phyloP scores from a whole-genome alignment of 2,888 invertebrate species.

The Microctonus hyperodae region DNA sequence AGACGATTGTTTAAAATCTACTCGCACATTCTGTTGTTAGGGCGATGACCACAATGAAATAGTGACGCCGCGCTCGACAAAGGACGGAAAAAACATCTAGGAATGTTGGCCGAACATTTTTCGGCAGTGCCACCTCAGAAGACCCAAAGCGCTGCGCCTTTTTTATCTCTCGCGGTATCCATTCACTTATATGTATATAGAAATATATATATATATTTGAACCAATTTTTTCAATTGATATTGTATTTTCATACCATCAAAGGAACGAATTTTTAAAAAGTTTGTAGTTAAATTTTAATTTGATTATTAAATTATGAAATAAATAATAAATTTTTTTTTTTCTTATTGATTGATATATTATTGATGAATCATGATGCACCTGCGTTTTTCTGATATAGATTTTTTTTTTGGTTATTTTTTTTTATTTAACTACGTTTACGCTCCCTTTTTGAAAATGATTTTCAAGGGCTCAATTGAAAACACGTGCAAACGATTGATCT shows the following conservation, averaged over 20 bases:
- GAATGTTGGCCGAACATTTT: conserved; percentile 58
- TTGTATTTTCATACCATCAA: too few relatives aligned
- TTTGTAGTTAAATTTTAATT: too few relatives aligned
- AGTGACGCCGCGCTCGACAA: conserved; percentile 58
- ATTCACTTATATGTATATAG: conserved; percentile 13
- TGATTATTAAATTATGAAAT: too few relatives aligned
- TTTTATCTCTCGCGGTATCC: conserved; percentile 23
- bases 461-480: conserved; percentile 7
- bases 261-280: too few relatives aligned
- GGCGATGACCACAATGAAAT: conserved; percentile 49
- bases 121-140: conserved; percentile 59
- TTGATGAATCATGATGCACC: conserved; percentile 47
- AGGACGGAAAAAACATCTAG: conserved; percentile 59
- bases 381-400: conserved; percentile 34
- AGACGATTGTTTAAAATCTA: not conserved
- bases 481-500: conserved; percentile 39
- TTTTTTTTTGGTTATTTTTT: not conserved
- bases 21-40: conserved; percentile 15
- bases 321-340: too few relatives aligned
- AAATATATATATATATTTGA: conserved; percentile 19
- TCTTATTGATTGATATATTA: conserved; percentile 32
- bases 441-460: not conserved
- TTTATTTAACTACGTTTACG: not conserved
- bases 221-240: not conserved
- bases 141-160: conserved; percentile 30